phyloP scores from a whole-genome alignment of 2,888 invertebrate species.

The Monoplex corrugatus region DNA sequence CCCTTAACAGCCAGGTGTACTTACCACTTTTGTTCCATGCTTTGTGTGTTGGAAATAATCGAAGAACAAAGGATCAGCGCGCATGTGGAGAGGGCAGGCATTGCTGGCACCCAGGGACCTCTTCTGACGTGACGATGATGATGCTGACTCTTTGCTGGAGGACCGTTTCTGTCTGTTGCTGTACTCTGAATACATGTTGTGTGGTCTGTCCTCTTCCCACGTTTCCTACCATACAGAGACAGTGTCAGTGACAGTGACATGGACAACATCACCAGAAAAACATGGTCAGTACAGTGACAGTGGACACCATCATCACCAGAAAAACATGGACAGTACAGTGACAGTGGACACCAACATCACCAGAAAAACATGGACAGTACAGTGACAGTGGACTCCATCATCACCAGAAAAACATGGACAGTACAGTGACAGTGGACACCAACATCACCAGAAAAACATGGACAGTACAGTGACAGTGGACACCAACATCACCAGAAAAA shows the following conservation, averaged over 20 bases:
- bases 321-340: too few relatives aligned
- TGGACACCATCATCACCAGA: conserved; percentile 10
- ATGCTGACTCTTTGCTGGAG: neutral
- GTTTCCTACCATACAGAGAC: neutral
- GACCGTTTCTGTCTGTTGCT: conserved; percentile 23
- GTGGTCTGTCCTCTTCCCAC: neutral
- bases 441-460: too few relatives aligned
- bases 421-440: too few relatives aligned
- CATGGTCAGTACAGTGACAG: too few relatives aligned
- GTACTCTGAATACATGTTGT: conserved; percentile 53
- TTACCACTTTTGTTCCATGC: neutral
- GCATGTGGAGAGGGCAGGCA: conserved; percentile 51
- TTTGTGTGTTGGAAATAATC: conserved; percentile 27
- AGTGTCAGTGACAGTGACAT: too few relatives aligned
- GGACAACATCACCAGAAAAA: neutral
- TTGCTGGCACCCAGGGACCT: neutral
- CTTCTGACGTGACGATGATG: conserved; percentile 31
- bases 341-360: too few relatives aligned
- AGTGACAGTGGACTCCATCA: too few relatives aligned
- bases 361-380: too few relatives aligned
- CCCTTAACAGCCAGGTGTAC: too few relatives aligned
- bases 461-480: too few relatives aligned
- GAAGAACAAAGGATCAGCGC: conserved; percentile 52
- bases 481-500: too few relatives aligned
- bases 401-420: too few relatives aligned